Evolutionary conservation across 2,113 vertebrate species (phyloP).

Genomic region (Pogona vitticeps): DNA sequence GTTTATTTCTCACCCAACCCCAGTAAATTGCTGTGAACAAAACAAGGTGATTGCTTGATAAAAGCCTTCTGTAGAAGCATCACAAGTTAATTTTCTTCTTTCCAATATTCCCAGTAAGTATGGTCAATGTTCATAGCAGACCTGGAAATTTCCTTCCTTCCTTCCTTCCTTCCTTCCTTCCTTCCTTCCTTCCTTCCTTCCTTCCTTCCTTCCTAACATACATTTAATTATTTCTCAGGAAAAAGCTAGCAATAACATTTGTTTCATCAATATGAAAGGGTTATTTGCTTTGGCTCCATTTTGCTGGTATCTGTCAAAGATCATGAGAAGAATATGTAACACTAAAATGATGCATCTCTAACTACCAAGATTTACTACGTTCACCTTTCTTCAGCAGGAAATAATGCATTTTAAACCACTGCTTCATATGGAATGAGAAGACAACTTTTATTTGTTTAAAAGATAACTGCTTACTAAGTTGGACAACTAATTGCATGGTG

Average conservation of each 20-base stretch:
- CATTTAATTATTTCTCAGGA: not conserved
- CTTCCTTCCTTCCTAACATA: not conserved
- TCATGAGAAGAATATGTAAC: slow-evolving; percentile 13
- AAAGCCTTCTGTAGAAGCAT: too few relatives aligned
- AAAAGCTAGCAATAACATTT: not conserved
- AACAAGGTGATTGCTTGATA: not conserved
- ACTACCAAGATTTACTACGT: not conserved
- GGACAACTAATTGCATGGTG: slow-evolving; percentile 49
- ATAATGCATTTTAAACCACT: not conserved
- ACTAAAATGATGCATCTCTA: slow-evolving; percentile 13
- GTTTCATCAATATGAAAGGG: not conserved
- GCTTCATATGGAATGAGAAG: slow-evolving; percentile 36
- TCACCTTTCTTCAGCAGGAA: slow-evolving; percentile 7
- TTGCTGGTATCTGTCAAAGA: not conserved
- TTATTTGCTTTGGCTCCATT: not conserved
- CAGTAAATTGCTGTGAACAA: not conserved
- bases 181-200: not conserved
- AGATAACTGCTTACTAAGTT: slow-evolving; percentile 60
- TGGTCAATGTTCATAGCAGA: not conserved
- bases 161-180: not conserved
- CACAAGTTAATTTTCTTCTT: not conserved
- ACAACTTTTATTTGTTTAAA: slow-evolving; percentile 53
- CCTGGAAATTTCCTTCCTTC: not conserved
- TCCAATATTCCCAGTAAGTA: not conserved
- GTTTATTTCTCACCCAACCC: too few relatives aligned